These are phyloP conservation scores for Pipa parva DNA, from an alignment of 2,113 vertebrate species.

Conservation along the genomic window DNA sequence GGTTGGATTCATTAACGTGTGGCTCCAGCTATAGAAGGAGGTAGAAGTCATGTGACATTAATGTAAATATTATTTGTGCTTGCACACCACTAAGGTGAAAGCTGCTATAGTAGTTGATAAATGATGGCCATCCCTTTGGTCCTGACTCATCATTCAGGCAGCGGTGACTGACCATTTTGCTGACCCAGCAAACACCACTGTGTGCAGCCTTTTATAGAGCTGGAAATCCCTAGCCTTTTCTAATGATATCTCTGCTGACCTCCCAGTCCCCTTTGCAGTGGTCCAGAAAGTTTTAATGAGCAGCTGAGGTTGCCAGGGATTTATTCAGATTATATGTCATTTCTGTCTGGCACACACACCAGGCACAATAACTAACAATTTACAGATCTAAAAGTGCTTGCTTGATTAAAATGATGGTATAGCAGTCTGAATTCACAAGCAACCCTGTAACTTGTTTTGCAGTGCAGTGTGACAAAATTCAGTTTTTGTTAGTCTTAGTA, in stretches of 20 bases:
- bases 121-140: neutral
- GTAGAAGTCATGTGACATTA: neutral
- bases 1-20: too few species aligned
- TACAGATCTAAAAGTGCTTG: too few species aligned
- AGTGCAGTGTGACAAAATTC: too few species aligned
- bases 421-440: too few species aligned
- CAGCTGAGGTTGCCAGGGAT: constrained; percentile 16
- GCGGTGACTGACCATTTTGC: constrained; percentile 14
- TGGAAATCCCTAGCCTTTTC: constrained; percentile 14
- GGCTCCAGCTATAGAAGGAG: too few species aligned
- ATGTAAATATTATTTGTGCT: neutral
- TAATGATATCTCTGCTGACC: constrained; percentile 32
- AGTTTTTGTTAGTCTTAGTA: too few species aligned
- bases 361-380: too few species aligned
- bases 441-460: too few species aligned
- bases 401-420: too few species aligned
- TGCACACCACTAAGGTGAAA: neutral
- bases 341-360: too few species aligned
- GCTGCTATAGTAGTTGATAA: constrained; percentile 2
- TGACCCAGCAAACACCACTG: constrained; percentile 25
- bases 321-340: constrained; percentile 14
- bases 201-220: constrained; percentile 37
- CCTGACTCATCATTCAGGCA: constrained; percentile 20
- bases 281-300: constrained; percentile 19
- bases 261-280: constrained; percentile 17